phyloP scores from a whole-genome alignment of 2,888 invertebrate species.

The Sacculina carcini region DNA sequence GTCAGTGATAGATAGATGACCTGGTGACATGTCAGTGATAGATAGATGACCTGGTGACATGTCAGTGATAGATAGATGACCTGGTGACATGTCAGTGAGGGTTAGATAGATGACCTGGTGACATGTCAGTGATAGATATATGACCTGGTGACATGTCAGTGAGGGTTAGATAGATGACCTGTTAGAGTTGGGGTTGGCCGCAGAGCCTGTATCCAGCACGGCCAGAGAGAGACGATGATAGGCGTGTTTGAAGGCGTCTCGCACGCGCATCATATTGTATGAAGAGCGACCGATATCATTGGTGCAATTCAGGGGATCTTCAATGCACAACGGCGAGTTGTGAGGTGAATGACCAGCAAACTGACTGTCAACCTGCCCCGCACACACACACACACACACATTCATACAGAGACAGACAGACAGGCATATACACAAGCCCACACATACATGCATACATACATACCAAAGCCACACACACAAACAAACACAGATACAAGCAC shows the following conservation, averaged over 20 bases:
- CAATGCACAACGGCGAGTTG: constrained; percentile 66
- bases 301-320: constrained; percentile 82
- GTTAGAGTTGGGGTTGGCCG: background rate
- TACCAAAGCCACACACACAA: constrained; percentile 3
- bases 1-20: background rate
- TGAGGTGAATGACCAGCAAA: constrained; percentile 31
- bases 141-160: background rate
- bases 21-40: background rate
- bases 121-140: background rate
- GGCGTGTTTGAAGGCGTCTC: constrained; percentile 88
- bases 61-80: background rate
- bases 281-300: constrained; percentile 96
- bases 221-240: constrained; percentile 28
- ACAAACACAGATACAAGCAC: background rate
- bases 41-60: background rate
- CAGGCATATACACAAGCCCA: background rate
- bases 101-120: background rate
- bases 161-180: constrained; percentile 7
- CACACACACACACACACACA: background rate
- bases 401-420: background rate
- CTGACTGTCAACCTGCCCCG: constrained; percentile 39
- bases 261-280: constrained; percentile 69
- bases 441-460: constrained; percentile 2
- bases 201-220: constrained; percentile 36
- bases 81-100: too few relatives aligned